A percentile compares a stretch with the other conserved stretches of the same genome.
Conservation (phyloP, 2,888 invertebrate species). For the Strigamia maritima region DNA sequence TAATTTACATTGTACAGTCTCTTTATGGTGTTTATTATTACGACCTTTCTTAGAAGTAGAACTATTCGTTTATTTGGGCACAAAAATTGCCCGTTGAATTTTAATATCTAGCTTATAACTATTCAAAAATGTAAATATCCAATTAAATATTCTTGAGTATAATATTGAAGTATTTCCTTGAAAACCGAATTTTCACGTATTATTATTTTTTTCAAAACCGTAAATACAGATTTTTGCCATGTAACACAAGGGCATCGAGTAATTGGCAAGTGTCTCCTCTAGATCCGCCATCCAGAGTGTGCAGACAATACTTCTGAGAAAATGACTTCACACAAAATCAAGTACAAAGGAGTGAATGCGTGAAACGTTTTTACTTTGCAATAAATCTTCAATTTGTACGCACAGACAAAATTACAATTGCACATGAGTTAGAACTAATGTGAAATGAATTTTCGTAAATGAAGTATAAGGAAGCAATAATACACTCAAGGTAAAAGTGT, state of each 20-base stretch:
- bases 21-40: not conserved
- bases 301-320: constrained; percentile 4
- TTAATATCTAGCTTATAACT: not conserved
- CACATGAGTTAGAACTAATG: not conserved
- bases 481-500: constrained; percentile 3
- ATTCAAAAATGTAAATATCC: not conserved
- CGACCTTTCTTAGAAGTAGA: not conserved
- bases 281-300: constrained; percentile 6
- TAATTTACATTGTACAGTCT: not conserved
- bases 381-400: constrained; percentile 21
- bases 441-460: not conserved
- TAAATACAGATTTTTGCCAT: not conserved
- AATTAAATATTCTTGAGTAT: too few species aligned
- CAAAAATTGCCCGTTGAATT: not conserved
- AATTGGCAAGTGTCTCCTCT: constrained; percentile 18
- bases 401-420: not conserved
- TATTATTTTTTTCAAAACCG: too few species aligned
- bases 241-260: not conserved
- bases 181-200: too few species aligned
- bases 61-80: not conserved
- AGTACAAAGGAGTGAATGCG: not conserved
- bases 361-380: not conserved
- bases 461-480: not conserved
- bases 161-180: too few species aligned
- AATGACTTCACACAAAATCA: constrained; percentile 24